Percentiles rank a stretch among this genome's conserved stretches.
These are phyloP conservation scores for Coptotermes formosanus DNA, from an alignment of 1,140 invertebrate species.

Conservation along the genomic window DNA sequence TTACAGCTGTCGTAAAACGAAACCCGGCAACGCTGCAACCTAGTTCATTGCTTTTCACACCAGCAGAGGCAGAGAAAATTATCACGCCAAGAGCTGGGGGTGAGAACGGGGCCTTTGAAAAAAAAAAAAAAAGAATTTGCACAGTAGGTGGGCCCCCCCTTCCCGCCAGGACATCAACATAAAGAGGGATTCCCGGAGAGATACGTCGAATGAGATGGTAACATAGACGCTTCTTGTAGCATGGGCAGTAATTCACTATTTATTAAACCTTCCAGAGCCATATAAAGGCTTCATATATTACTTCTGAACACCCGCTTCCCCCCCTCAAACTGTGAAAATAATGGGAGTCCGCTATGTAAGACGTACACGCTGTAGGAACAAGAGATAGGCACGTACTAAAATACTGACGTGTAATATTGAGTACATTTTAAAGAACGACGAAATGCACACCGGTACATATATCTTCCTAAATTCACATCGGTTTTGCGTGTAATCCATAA, in stretches of 20 bases:
- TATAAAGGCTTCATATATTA: neutral
- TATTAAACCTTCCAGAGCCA: neutral
- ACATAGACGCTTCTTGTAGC: neutral
- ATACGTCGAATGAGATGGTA: neutral
- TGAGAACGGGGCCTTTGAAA: neutral
- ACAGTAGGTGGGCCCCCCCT: neutral
- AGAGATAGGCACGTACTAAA: neutral
- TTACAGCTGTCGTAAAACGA: neutral
- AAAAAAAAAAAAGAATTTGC: neutral
- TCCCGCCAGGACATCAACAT: neutral
- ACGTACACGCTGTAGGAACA: too few species aligned
- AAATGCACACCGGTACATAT: neutral
- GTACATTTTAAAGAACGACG: neutral
- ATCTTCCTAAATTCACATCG: too few species aligned
- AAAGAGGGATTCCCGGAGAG: neutral
- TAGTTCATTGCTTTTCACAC: constrained; percentile 5
- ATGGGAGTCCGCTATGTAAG: neutral
- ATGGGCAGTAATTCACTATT: neutral
- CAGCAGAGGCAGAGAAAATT: neutral
- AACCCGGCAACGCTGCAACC: neutral
- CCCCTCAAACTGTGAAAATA: neutral
- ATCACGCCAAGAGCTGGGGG: neutral
- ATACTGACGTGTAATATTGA: neutral
- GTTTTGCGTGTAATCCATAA: too few species aligned
- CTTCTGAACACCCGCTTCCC: neutral